These are phyloP conservation scores for Oplegnathus fasciatus DNA, from an alignment of 2,113 vertebrate genomes.

Conservation along the genomic window DNA sequence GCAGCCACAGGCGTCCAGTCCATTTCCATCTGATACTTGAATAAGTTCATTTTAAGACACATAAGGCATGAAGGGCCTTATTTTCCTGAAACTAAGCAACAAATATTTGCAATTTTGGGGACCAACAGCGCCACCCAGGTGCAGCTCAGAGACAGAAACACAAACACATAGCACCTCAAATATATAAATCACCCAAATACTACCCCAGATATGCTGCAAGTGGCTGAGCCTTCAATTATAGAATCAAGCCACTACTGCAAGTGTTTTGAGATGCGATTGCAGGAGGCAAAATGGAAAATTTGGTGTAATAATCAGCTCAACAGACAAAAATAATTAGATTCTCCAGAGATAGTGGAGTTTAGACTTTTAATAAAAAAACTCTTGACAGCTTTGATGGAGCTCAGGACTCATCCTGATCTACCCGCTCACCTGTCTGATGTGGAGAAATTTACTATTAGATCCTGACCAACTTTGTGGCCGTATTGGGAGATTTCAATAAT, in stretches of 20 bases:
- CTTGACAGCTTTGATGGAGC: no score
- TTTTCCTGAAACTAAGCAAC: not conserved
- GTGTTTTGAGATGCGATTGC: not conserved
- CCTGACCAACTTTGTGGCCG: no score
- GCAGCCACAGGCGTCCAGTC: not conserved
- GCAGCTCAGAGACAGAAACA: not conserved
- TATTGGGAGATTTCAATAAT: no score
- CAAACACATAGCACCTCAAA: not conserved
- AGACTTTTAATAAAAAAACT: no score
- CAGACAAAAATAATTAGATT: not conserved
- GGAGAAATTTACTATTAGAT: no score
- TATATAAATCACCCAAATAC: not conserved
- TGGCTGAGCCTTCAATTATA: not conserved
- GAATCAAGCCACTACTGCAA: not conserved
- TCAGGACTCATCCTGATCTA: no score
- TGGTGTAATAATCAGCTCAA: not conserved
- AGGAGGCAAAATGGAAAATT: not conserved
- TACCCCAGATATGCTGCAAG: no score
- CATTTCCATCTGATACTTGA: not conserved
- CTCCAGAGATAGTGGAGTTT: not conserved
- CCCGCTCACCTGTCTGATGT: no score
- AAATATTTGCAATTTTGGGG: not conserved
- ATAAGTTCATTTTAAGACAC: not conserved
- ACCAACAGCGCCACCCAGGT: not conserved
- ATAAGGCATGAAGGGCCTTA: not conserved